These are phyloP conservation scores for Alsophila aescularia DNA, from an alignment of 2,888 invertebrate species.

Conservation along the genomic window DNA sequence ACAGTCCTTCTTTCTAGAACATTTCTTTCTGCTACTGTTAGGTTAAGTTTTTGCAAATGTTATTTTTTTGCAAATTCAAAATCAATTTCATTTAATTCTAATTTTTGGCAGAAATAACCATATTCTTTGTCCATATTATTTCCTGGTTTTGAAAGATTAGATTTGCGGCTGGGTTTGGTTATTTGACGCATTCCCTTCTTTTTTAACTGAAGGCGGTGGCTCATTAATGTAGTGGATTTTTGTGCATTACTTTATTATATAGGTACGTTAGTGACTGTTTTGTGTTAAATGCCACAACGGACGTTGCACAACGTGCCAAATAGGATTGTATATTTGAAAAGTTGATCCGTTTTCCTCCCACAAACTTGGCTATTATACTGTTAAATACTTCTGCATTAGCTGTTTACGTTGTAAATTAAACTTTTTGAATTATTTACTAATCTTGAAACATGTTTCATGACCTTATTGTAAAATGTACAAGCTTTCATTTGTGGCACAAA, in stretches of 20 bases:
- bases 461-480: too few species aligned
- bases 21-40: too few species aligned
- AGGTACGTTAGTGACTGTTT: too few species aligned
- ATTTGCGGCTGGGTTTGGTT: constrained; percentile 5
- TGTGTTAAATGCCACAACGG: constrained; percentile 9
- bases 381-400: constrained; percentile 11
- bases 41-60: too few species aligned
- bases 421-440: constrained; percentile 14
- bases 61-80: too few species aligned
- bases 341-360: constrained; percentile 15
- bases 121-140: constrained; percentile 13
- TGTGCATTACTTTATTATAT: constrained; percentile 2
- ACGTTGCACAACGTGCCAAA: constrained; percentile 7
- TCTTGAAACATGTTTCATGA: too few species aligned
- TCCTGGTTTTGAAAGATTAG: constrained; percentile 1
- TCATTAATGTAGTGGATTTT: not conserved
- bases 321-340: constrained; percentile 12
- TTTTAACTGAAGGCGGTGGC: constrained; percentile 7
- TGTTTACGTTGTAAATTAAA: constrained; percentile 10
- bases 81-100: not conserved
- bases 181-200: constrained; percentile 3
- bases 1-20: not conserved
- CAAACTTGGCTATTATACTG: constrained; percentile 7
- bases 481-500: too few species aligned
- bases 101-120: not conserved